phyloP scores from a whole-genome alignment of 2,888 invertebrate species.

The Xestia rhomboidea region DNA sequence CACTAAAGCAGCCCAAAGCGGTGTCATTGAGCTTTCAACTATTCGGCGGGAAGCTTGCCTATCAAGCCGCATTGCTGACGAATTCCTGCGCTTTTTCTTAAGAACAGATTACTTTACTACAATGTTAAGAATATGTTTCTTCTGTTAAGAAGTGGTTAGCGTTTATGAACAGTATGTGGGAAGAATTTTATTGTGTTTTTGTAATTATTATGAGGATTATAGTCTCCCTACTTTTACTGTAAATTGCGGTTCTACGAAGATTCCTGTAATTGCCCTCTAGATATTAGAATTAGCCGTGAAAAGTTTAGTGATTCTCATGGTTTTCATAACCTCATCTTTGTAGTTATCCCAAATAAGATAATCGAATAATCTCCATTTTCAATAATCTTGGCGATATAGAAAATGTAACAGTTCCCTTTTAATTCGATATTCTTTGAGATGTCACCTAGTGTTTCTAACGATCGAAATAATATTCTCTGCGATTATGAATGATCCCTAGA shows the following conservation, averaged over 20 bases:
- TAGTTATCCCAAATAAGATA: background rate
- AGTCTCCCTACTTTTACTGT: background rate
- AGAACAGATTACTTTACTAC: conserved; percentile 58
- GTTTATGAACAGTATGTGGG: conserved; percentile 19
- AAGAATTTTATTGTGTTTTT: conserved; percentile 16
- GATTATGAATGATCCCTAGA: background rate
- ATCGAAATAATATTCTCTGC: too few species aligned
- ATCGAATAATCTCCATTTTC: background rate
- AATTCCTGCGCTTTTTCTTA: conserved; percentile 61
- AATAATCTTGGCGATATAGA: background rate
- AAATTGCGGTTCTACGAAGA: background rate
- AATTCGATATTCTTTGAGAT: background rate
- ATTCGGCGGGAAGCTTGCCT: conserved; percentile 75
- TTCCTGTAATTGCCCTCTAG: background rate
- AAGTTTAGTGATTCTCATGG: background rate
- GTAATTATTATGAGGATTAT: background rate
- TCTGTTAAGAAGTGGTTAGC: conserved; percentile 18
- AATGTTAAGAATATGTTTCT: conserved; percentile 54
- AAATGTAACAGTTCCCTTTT: background rate
- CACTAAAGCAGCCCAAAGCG: conserved; percentile 69
- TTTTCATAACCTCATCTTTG: background rate
- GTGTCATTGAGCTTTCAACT: conserved; percentile 86
- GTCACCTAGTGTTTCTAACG: background rate
- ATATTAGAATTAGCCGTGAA: background rate
- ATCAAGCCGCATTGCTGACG: conserved; percentile 59